phyloP scores from a whole-genome alignment of 2,797 vertebrate species.

The Cottoperca gobio region DNA sequence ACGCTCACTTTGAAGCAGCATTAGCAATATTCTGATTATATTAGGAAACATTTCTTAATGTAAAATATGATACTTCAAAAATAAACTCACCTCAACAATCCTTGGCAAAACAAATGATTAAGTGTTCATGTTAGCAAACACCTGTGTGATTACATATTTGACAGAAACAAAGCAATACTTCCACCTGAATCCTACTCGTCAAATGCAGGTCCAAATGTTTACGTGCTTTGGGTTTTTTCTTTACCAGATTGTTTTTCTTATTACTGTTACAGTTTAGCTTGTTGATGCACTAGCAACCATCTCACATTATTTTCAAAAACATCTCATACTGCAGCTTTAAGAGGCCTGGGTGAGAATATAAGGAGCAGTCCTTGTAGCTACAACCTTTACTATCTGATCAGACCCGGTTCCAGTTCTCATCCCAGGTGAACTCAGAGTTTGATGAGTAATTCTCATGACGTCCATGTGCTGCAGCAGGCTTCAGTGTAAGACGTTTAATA shows the following conservation, averaged over 20 bases:
- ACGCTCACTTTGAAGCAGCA: not conserved
- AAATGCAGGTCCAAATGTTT: no score
- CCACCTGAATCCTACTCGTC: no score
- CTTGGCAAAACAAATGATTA: no score
- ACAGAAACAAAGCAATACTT: no score
- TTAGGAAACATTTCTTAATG: not conserved
- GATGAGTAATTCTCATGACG: not conserved
- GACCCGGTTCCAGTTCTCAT: not conserved
- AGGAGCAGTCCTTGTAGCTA: not conserved
- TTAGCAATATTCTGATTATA: not conserved
- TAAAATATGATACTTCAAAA: not conserved
- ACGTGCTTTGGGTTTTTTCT: no score
- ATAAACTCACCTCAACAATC: no score
- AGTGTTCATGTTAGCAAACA: no score
- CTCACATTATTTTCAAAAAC: no score
- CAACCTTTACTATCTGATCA: not conserved
- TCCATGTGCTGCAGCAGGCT: not conserved
- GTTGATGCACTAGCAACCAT: no score
- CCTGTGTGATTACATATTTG: no score
- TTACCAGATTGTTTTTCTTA: no score
- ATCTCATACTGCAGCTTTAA: not conserved
- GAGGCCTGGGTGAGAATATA: not conserved
- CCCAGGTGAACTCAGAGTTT: not conserved
- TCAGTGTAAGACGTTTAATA: not conserved
- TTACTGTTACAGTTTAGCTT: no score